These are phyloP conservation scores for Protomyctophum bolini DNA, from an alignment of 2,113 vertebrate genomes.

Conservation along the genomic window DNA sequence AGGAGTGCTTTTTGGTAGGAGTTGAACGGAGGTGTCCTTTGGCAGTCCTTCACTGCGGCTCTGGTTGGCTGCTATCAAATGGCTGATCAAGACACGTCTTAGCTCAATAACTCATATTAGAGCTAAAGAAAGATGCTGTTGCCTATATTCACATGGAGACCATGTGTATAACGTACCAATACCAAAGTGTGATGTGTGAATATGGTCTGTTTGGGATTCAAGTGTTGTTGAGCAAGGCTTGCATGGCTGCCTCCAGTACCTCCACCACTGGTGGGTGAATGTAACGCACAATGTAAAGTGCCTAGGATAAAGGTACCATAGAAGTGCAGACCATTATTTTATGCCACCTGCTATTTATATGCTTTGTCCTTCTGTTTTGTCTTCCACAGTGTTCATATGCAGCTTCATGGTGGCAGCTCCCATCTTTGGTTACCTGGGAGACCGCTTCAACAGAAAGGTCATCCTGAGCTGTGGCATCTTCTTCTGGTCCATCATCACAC, in stretches of 20 bases:
- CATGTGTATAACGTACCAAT: no score
- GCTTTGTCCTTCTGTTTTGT: slow-evolving; percentile 28
- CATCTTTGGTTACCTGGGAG: slow-evolving; percentile 98
- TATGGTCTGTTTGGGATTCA: background rate
- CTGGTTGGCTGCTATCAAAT: slow-evolving; percentile 38
- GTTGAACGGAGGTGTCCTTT: slow-evolving; percentile 48
- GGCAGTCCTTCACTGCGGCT: slow-evolving; percentile 55
- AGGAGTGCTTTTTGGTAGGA: slow-evolving; percentile 28
- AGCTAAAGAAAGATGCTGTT: no score
- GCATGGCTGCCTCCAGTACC: no score
- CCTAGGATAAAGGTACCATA: background rate
- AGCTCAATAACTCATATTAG: background rate
- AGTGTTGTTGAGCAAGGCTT: no score
- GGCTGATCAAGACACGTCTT: slow-evolving; percentile 33
- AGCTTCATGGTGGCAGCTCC: slow-evolving; percentile 98
- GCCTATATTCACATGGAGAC: no score
- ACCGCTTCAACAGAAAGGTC: slow-evolving; percentile 98
- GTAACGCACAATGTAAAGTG: background rate
- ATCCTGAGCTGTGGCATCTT: slow-evolving; percentile 98
- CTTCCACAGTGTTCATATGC: slow-evolving; percentile 93
- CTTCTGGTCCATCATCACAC: slow-evolving; percentile 95
- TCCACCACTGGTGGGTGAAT: no score
- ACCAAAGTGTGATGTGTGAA: no score
- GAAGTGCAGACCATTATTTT: background rate
- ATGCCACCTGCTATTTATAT: slow-evolving; percentile 2